Base-by-base conservation (phyloP, 2,797 vertebrate genomes). In the Dryobates pubescens region DNA sequence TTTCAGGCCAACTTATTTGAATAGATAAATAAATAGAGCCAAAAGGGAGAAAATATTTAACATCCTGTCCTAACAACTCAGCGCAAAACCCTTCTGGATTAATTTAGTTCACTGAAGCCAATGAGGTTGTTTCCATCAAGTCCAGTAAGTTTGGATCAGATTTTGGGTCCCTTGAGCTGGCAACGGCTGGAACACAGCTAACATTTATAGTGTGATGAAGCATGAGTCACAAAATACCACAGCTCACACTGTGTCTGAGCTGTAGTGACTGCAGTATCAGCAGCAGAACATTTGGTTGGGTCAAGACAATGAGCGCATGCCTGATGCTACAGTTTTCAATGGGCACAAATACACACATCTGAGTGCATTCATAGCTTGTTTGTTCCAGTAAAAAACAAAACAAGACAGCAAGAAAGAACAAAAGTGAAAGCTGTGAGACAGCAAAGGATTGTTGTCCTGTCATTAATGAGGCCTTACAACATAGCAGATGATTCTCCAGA, bases 191-290 rank as follows among this genome's bases (percentile, higher is more conserved):
- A 94, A 86, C 32, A 47, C 34, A 77, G 80, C 85, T 72, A 82
- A 72, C 36, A 80, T 68, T 63, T 82, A 65, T 1, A 93, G 87
- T 41, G n/a, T 84, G 71, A 88, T 76, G 67, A 92, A 93, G 63
- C 59, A 73, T 67, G 90, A 96, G 94, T 77, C 93, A 94, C 82
- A 89, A 87, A 85, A 90, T 57, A 87, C 59, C 82, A 87, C 59
- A 74, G 81, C 65, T 91, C 79, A 63, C 81, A 27, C 62, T 59
- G 71, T 78, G 59, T 76, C 88, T 71, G 72, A 83, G 86, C 88
- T 65, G 67, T 10, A n/a, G 8, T 16, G 47, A 89, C 38, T 13
- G 30, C 90, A 78, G 59, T 32, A 77, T 82, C 93, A 95, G 90
- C 90, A 94, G 76, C 79, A 89, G 59, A 81, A 83, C 73, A 32